Base-by-base conservation (phyloP, 2,113 vertebrate species). In the Cololabis saira region DNA sequence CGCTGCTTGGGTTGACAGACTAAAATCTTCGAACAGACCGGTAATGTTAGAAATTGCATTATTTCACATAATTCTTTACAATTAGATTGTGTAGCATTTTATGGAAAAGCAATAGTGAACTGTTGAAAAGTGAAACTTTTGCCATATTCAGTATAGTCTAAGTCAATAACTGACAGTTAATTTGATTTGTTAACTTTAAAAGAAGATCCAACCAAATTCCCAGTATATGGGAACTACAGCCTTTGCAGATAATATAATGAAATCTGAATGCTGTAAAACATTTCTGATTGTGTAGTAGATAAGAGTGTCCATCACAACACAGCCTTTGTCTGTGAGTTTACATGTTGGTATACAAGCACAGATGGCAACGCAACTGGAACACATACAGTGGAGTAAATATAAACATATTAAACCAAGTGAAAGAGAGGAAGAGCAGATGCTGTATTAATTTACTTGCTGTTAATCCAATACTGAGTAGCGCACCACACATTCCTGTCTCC, bases 361-460 rank as follows among this genome's bases (percentile, higher is more conserved):
- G 77, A 87, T 87, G 80, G 77, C 33, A 75, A 57, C 77, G 51
- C 68, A 68, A 64, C 72, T 64, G 60, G 72, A 75, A 78, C 73
- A 73, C 57, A 63, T 37, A 37, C 33, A 37, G 10, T 67, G 50
- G 56, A 83, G 76, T 71, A 61, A 76, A 87, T 78, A 74, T 74
- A 88, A 87, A 87, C 77, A 69, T 72, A 71, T 82, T 78, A 67
- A 61, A 82, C 15, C 69, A 76, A 87, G 72, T 76, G 72, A 86
- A 76, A 50, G 73, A 80, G 85, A 68, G 55, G 68, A 76, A 76
- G 79, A 85, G 79, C 83, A 89, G 89, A 86, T 90, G 88, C 88
- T 63, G 69, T 74, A 89, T 90, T 90, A 75, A 89, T 90, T 90
- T 86, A 66, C 78, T 78, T n/a, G 19, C 56, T 76, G 71, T 83